Evolutionary conservation across 2,888 invertebrate species (phyloP).

Genomic region (Hermodice carunculata): DNA sequence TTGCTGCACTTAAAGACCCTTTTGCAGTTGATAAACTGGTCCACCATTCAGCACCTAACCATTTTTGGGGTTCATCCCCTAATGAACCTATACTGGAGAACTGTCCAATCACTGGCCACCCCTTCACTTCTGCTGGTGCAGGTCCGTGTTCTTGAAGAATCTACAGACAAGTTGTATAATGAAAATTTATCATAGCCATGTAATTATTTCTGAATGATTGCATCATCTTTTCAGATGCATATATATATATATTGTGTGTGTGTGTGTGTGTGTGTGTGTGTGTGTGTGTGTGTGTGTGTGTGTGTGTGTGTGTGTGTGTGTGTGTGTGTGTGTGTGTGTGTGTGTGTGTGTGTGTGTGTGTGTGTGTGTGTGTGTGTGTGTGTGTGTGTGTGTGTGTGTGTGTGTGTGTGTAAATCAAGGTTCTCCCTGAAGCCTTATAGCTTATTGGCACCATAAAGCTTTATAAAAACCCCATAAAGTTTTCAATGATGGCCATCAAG

Average conservation of each 20-base stretch:
- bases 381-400: not conserved
- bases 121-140: conserved; percentile 67
- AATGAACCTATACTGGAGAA: conserved; percentile 92
- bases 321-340: not conserved
- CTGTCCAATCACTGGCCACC: conserved; percentile 86
- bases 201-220: too few species aligned
- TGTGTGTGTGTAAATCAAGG: not conserved
- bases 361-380: not conserved
- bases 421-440: too few species aligned
- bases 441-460: too few species aligned
- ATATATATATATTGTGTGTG: too few species aligned
- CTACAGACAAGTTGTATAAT: too few species aligned
- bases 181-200: too few species aligned
- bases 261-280: too few species aligned
- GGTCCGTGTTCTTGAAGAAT: conserved; percentile 78
- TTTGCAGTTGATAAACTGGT: conserved; percentile 70
- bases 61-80: conserved; percentile 76
- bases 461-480: too few species aligned
- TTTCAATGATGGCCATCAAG: too few species aligned
- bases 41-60: conserved; percentile 84
- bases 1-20: not conserved
- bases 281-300: not conserved
- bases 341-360: too few species aligned
- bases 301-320: not conserved
- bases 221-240: too few species aligned